Percentiles rank a stretch among this genome's conserved stretches.
Evolutionary conservation across 2,113 vertebrate genomes (phyloP).

Genomic region (Spea bombifrons): DNA sequence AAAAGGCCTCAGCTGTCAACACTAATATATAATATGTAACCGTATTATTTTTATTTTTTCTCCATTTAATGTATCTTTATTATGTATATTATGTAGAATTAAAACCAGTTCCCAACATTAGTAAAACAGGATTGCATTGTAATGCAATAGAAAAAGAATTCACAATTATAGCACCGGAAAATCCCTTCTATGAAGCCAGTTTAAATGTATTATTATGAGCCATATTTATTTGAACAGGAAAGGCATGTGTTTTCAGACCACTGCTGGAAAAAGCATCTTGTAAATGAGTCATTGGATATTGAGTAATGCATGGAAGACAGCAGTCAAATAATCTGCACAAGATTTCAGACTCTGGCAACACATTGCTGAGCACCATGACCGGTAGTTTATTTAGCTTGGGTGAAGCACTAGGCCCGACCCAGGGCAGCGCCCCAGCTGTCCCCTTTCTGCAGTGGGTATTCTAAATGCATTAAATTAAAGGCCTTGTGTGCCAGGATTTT

Average conservation of each 20-base stretch:
- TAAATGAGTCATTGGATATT: slow-evolving; percentile 25
- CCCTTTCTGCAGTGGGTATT: too few species aligned
- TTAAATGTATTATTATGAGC: slow-evolving; percentile 7
- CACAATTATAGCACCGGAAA: background rate
- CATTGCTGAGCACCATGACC: too few species aligned
- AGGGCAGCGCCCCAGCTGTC: too few species aligned
- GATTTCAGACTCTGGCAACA: background rate
- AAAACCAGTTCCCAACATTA: background rate
- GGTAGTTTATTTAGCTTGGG: too few species aligned
- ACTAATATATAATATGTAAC: too few species aligned
- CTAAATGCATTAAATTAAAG: too few species aligned
- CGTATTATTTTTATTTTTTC: too few species aligned
- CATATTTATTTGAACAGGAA: slow-evolving; percentile 7
- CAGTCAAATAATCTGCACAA: background rate
- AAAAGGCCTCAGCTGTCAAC: too few species aligned
- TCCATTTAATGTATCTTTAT: too few species aligned
- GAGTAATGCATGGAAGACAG: slow-evolving; percentile 13
- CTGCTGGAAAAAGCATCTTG: background rate
- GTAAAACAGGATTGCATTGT: background rate
- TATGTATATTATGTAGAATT: background rate
- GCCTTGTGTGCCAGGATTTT: too few species aligned
- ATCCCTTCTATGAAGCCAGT: background rate
- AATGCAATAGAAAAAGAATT: slow-evolving; percentile 30
- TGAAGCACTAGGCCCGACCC: too few species aligned
- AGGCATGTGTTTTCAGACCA: background rate